Conservation (phyloP, 2,113 vertebrate genomes). For the Pedetes capensis region DNA sequence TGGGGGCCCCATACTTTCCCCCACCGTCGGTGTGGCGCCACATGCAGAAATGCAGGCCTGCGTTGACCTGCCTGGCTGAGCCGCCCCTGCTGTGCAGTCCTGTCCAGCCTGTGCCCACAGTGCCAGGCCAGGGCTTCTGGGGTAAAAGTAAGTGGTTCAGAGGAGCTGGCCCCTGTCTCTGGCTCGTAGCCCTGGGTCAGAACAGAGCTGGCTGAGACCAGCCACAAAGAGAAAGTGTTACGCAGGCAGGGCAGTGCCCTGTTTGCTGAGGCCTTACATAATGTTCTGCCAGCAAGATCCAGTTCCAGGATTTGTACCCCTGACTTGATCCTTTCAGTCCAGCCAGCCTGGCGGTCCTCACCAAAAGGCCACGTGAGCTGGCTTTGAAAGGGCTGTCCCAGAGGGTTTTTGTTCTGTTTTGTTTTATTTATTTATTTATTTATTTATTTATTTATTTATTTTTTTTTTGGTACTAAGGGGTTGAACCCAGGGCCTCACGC, state of each 20-base stretch:
- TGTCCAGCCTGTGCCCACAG: neutral
- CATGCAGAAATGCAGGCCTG: neutral
- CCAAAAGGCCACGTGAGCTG: neutral
- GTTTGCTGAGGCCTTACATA: slow-evolving; percentile 49
- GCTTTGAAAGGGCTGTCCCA: neutral
- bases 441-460: no score
- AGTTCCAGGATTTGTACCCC: neutral
- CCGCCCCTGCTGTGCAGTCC: neutral
- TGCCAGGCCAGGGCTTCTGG: neutral
- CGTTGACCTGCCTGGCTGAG: neutral
- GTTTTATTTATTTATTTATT: no score
- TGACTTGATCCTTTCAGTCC: neutral
- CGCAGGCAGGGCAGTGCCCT: neutral
- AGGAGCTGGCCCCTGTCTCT: neutral
- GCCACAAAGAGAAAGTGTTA: slow-evolving; percentile 36
- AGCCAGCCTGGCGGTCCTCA: neutral
- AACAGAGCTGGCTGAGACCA: slow-evolving; percentile 9
- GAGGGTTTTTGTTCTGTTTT: no score
- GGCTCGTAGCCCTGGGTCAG: neutral
- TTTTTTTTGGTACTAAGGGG: no score
- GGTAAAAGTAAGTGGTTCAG: neutral
- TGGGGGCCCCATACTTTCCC: fast-evolving
- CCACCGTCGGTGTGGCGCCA: neutral
- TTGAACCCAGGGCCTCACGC: no score
- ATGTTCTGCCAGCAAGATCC: neutral